These are phyloP conservation scores for Mesocricetus auratus DNA, from an alignment of 2,113 vertebrate genomes.

Conservation along the genomic window DNA sequence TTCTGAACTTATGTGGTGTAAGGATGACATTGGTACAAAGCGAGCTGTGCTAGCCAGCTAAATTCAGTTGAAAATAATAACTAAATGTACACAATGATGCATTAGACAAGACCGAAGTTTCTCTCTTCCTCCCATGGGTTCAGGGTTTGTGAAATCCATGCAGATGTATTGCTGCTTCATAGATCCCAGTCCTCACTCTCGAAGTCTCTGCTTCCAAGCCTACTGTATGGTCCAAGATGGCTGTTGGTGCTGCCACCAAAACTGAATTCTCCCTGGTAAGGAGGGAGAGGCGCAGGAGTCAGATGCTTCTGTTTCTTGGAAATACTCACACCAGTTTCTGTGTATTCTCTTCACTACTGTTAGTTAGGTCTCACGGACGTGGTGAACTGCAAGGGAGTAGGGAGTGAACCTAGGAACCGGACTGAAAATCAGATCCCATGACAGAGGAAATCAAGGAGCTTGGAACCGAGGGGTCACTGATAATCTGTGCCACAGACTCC, in stretches of 20 bases:
- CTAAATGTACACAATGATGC: not conserved
- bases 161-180: not conserved
- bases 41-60: not conserved
- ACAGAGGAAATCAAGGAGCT: not conserved
- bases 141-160: not conserved
- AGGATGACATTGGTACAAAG: not conserved
- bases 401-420: not conserved
- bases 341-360: not conserved
- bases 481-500: not conserved
- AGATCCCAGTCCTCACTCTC: not conserved
- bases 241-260: not conserved
- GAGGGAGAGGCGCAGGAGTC: not conserved
- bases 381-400: not conserved
- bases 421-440: not conserved
- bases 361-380: not conserved
- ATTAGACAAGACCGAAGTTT: not conserved
- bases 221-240: not conserved
- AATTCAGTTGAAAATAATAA: not conserved
- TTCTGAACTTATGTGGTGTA: slow-evolving; percentile 17
- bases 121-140: not conserved
- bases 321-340: not conserved
- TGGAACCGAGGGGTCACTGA: not conserved
- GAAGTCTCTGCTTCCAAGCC: not conserved
- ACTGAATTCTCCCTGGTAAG: not conserved
- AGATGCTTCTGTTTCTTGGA: not conserved